Percentiles rank a stretch among this genome's conserved stretches.
phyloP scores from a whole-genome alignment of 1,140 invertebrate species.

The Pseudomyrmex gracilis region DNA sequence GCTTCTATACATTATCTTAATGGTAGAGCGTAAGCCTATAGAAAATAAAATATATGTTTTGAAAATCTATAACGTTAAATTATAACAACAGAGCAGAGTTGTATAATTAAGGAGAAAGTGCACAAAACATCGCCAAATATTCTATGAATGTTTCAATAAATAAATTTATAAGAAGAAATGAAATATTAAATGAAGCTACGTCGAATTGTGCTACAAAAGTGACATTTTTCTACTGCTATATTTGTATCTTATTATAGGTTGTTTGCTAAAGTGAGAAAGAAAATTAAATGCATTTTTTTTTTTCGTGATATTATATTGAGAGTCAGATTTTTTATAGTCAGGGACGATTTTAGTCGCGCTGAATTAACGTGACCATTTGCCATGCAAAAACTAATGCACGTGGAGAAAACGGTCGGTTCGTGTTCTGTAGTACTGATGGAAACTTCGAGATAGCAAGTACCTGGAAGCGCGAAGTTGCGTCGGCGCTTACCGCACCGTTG shows the following conservation, averaged over 20 bases:
- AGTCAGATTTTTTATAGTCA: no score
- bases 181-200: no score
- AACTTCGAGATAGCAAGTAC: conserved; percentile 16
- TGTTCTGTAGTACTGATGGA: conserved; percentile 18
- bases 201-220: no score
- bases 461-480: conserved; percentile 57
- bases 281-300: neutral
- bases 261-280: neutral
- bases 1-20: neutral
- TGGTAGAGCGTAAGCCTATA: no score
- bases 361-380: conserved; percentile 23
- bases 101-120: no score
- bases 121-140: no score
- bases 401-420: conserved; percentile 13
- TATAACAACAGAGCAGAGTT: no score
- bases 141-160: no score
- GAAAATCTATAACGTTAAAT: neutral
- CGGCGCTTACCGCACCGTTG: conserved; percentile 57
- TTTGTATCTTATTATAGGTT: neutral
- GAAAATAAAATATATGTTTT: no score
- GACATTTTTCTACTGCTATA: no score
- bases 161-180: no score
- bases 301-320: no score
- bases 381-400: conserved; percentile 56
- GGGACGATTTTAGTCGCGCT: neutral